Evolutionary conservation across 2,888 invertebrate species (phyloP).

Genomic region (Volucella bombylans): DNA sequence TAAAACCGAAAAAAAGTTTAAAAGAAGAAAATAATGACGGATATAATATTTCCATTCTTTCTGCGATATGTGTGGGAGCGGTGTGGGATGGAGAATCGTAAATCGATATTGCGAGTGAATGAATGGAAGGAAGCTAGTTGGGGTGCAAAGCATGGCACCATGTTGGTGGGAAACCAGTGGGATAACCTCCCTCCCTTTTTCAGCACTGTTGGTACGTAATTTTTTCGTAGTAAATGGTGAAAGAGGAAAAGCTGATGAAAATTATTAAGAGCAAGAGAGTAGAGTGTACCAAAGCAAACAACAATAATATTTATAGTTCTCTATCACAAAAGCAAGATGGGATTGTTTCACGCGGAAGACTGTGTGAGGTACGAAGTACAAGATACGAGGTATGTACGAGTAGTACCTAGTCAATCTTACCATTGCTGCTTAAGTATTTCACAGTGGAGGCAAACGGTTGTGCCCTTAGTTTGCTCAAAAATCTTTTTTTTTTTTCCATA

Average conservation of each 20-base stretch:
- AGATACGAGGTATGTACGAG: conserved; percentile 6
- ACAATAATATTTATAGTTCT: conserved; percentile 70
- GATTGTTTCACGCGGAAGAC: conserved; percentile 41
- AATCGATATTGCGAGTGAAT: conserved; percentile 76
- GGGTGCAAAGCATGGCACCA: conserved; percentile 66
- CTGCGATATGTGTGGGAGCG: conserved; percentile 61
- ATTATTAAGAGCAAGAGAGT: conserved; percentile 60
- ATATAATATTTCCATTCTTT: conserved; percentile 59
- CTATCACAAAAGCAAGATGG: conserved; percentile 52
- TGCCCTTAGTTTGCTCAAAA: conserved; percentile 10
- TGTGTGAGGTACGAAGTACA: conserved; percentile 12
- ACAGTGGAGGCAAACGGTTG: conserved; percentile 28
- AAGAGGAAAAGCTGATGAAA: conserved; percentile 65
- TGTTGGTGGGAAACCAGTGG: conserved; percentile 29
- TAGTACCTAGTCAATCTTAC: conserved; percentile 8
- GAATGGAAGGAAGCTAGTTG: conserved; percentile 70
- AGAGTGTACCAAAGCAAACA: conserved; percentile 62
- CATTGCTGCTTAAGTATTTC: conserved; percentile 17
- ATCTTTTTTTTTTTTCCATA: conserved; percentile 49
- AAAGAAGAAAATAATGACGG: conserved; percentile 29
- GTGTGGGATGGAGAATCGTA: conserved; percentile 73
- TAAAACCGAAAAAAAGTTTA: conserved; percentile 47
- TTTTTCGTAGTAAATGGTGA: conserved; percentile 58
- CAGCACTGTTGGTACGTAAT: conserved; percentile 49
- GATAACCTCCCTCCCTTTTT: not conserved